Percentiles rank a stretch among this genome's conserved stretches.
Conservation (phyloP, 1,140 invertebrate genomes). For the Leptinotarsa undecemlineata region DNA sequence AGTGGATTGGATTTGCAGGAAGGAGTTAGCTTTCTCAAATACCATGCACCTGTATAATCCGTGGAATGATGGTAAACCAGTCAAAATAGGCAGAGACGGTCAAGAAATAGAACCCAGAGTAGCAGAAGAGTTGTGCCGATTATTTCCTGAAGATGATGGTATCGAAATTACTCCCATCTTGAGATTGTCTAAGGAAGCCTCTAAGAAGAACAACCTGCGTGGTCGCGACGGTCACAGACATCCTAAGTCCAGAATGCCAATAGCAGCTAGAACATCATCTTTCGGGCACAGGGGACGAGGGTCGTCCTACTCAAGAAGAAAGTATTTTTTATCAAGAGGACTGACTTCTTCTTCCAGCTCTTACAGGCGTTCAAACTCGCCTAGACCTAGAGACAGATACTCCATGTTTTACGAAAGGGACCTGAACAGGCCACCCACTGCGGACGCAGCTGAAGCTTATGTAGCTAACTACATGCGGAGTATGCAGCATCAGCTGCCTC, state of each 20-base stretch:
- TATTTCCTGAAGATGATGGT: conserved; percentile 92
- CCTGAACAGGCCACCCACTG: conserved; percentile 55
- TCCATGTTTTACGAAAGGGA: conserved; percentile 52
- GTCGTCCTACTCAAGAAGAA: conserved; percentile 57
- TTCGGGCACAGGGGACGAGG: conserved; percentile 56
- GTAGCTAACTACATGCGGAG: conserved; percentile 78
- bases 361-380: conserved; percentile 62
- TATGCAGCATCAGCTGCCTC: conserved; percentile 79
- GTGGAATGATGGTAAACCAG: conserved; percentile 98
- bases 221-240: conserved; percentile 60
- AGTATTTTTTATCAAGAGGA: conserved; percentile 59
- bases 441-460: conserved; percentile 74
- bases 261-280: conserved; percentile 51
- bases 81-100: conserved; percentile 97
- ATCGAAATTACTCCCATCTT: conserved; percentile 90
- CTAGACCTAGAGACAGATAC: conserved; percentile 53
- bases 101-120: conserved; percentile 96
- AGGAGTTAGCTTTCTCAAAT: conserved; percentile 89
- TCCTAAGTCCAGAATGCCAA: conserved; percentile 57
- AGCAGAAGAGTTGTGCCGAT: conserved; percentile 89
- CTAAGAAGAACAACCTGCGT: conserved; percentile 64
- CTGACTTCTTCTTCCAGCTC: conserved; percentile 57
- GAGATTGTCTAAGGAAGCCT: conserved; percentile 84
- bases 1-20: conserved; percentile 95
- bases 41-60: conserved; percentile 94